These are phyloP conservation scores for Aphidius colemani DNA, from an alignment of 2,888 invertebrate genomes.

Conservation along the genomic window DNA sequence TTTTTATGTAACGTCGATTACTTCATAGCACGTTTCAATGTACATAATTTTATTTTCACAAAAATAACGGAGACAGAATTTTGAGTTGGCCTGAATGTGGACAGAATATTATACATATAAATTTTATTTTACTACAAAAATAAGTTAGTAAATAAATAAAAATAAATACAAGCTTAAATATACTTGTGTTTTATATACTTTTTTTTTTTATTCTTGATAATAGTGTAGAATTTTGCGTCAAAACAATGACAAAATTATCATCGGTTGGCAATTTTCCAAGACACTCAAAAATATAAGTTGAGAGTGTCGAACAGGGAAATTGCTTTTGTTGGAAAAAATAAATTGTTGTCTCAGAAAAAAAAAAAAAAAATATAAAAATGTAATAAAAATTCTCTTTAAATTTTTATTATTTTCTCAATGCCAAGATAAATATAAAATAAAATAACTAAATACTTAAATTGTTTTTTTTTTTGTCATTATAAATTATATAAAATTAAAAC, in stretches of 20 bases:
- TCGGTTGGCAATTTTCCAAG: constrained; percentile 18
- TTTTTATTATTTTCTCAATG: too few species aligned
- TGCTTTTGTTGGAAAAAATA: constrained; percentile 22
- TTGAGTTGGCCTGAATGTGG: constrained; percentile 20
- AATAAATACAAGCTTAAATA: too few species aligned
- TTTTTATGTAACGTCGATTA: background rate
- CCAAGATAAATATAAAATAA: too few species aligned
- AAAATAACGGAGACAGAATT: constrained; percentile 21
- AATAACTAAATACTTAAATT: too few species aligned
- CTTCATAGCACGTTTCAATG: constrained; percentile 22
- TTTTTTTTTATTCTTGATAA: background rate
- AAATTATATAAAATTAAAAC: too few species aligned
- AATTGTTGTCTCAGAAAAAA: constrained; percentile 13
- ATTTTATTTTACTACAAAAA: too few species aligned
- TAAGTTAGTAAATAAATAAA: too few species aligned
- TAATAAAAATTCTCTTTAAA: too few species aligned
- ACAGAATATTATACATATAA: constrained; percentile 22
- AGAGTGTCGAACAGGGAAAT: constrained; percentile 22
- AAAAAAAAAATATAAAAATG: background rate
- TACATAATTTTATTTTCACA: constrained; percentile 22
- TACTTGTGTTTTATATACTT: too few species aligned
- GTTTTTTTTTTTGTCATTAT: too few species aligned
- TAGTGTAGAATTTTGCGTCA: constrained; percentile 18
- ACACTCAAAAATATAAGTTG: constrained; percentile 9
- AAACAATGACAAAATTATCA: constrained; percentile 19